phyloP scores from a whole-genome alignment of 53 echinoderm and acorn worm genomes.

The Crossaster papposus region DNA sequence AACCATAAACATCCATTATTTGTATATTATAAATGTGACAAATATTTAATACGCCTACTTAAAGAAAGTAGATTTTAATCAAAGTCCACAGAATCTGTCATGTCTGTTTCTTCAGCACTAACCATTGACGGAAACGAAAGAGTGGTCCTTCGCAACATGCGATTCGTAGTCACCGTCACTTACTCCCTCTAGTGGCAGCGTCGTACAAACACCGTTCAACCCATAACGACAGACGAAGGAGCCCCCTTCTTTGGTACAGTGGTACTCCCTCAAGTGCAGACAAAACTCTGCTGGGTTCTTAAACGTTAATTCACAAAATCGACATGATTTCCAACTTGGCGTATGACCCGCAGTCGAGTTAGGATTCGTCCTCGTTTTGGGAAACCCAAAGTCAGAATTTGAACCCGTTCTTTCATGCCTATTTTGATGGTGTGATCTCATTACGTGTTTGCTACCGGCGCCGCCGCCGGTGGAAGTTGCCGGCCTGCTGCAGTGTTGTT shows the following conservation, averaged over 20 bases:
- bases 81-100: not conserved
- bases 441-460: not conserved
- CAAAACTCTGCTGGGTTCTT: slow-evolving; percentile 82
- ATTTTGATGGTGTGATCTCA: slow-evolving; percentile 12
- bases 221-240: slow-evolving; percentile 94
- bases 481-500: slow-evolving; percentile 1
- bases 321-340: slow-evolving; percentile 77
- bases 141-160: slow-evolving; percentile 93
- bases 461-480: not conserved
- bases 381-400: slow-evolving; percentile 37
- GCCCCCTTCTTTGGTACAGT: slow-evolving; percentile 83
- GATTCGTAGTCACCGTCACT: slow-evolving; percentile 92
- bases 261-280: slow-evolving; percentile 86
- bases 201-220: slow-evolving; percentile 82
- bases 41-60: no score
- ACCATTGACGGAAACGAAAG: slow-evolving; percentile 76
- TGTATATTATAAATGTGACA: no score
- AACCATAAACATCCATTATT: no score
- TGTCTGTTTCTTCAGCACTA: not conserved
- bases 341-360: not conserved
- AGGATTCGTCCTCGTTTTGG: not conserved
- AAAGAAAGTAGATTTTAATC: no score
- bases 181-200: slow-evolving; percentile 88
- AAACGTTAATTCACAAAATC: slow-evolving; percentile 73
- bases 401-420: slow-evolving; percentile 32